Evolutionary conservation across 2,888 invertebrate genomes (phyloP).

Genomic region (Junonia oenone): DNA sequence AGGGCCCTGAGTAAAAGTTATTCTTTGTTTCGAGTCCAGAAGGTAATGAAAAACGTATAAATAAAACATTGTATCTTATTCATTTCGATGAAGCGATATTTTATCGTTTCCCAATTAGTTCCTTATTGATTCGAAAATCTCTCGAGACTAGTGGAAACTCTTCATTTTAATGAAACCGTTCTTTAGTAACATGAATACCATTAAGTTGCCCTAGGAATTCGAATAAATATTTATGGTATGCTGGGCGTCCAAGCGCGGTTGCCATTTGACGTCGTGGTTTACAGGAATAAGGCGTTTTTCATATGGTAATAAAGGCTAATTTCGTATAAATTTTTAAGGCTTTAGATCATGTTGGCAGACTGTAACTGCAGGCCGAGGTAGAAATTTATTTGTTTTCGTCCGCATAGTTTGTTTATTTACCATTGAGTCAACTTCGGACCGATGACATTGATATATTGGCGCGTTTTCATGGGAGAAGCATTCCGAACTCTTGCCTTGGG

Average conservation of each 20-base stretch:
- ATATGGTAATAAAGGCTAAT: slow-evolving; percentile 10
- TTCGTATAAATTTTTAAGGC: background rate
- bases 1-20: no score
- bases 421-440: slow-evolving; percentile 30
- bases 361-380: slow-evolving; percentile 30
- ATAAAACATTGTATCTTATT: slow-evolving; percentile 16
- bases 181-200: slow-evolving; percentile 38
- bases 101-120: slow-evolving; percentile 36
- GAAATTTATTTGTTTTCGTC: slow-evolving; percentile 34
- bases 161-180: slow-evolving; percentile 44
- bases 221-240: slow-evolving; percentile 36
- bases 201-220: slow-evolving; percentile 29
- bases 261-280: background rate
- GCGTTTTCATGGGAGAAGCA: slow-evolving; percentile 21
- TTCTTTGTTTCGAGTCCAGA: no score
- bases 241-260: background rate
- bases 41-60: background rate
- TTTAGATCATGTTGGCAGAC: slow-evolving; percentile 5
- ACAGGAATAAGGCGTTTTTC: slow-evolving; percentile 13
- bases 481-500: slow-evolving; percentile 22
- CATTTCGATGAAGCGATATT: slow-evolving; percentile 21
- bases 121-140: slow-evolving; percentile 38
- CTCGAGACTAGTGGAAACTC: slow-evolving; percentile 33
- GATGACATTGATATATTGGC: slow-evolving; percentile 33
- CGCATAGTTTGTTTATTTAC: slow-evolving; percentile 35